Conservation (phyloP, 2,797 vertebrate genomes). For the Eremophila alpestris region DNA sequence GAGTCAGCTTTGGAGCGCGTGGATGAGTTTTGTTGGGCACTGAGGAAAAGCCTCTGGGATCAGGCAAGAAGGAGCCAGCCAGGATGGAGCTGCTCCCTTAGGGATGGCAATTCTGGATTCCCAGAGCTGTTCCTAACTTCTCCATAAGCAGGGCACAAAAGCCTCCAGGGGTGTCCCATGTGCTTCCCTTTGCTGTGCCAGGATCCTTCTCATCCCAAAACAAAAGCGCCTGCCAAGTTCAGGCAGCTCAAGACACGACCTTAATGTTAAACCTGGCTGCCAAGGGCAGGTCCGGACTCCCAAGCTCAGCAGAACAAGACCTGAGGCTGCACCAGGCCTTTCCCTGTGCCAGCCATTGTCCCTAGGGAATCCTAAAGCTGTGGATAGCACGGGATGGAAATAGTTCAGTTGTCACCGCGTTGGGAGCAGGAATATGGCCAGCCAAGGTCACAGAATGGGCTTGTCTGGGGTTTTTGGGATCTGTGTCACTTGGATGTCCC, state of each 20-base stretch:
- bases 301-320: background rate
- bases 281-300: background rate
- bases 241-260: background rate
- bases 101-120: background rate
- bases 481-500: background rate
- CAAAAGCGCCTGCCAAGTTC: background rate
- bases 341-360: background rate
- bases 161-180: accelerated
- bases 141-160: background rate
- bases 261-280: background rate
- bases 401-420: accelerated
- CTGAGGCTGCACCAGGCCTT: background rate
- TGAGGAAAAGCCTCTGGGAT: background rate
- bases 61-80: background rate
- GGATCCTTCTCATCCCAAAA: background rate
- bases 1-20: background rate
- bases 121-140: background rate
- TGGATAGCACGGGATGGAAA: background rate
- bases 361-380: background rate
- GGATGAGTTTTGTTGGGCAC: background rate
- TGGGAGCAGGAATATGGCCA: background rate
- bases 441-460: background rate
- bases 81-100: background rate
- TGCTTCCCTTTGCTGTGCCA: background rate
- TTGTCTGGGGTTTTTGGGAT: background rate